These are phyloP conservation scores for Myrmophylax atrothorax DNA, from an alignment of 2,113 vertebrate genomes.

Conservation along the genomic window DNA sequence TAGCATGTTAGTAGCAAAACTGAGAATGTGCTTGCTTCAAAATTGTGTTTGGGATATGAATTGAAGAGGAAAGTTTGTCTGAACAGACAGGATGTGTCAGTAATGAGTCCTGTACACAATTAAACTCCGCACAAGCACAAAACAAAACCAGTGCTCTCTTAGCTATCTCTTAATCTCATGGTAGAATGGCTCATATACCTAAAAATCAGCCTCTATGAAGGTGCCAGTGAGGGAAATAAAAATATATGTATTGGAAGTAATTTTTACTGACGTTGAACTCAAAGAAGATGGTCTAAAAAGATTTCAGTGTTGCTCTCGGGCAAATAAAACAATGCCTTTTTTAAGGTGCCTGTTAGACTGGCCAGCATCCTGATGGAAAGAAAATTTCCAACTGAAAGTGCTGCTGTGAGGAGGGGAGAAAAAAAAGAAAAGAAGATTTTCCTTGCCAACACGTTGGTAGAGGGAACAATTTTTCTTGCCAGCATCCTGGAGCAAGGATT, in stretches of 20 bases:
- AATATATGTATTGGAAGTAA: background rate
- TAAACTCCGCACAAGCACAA: background rate
- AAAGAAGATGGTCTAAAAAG: background rate
- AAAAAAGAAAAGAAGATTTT: background rate
- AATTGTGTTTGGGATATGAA: background rate
- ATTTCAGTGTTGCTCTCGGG: background rate
- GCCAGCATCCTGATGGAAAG: background rate
- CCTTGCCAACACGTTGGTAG: background rate
- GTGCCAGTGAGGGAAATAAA: background rate
- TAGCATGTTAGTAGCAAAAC: background rate
- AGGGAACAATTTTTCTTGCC: background rate
- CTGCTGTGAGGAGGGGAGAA: rapidly evolving
- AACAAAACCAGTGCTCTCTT: background rate
- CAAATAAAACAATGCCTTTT: background rate
- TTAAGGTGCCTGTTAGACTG: background rate
- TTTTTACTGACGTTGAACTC: background rate
- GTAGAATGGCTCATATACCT: background rate
- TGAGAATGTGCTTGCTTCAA: background rate
- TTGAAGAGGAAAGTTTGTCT: background rate
- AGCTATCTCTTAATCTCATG: background rate
- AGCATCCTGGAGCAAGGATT: background rate
- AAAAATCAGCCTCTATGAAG: background rate
- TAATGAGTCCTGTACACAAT: background rate
- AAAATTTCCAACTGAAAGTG: background rate
- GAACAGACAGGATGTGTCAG: background rate